Base-by-base conservation (phyloP, 2,113 vertebrate species). In the Scolopax mira region DNA sequence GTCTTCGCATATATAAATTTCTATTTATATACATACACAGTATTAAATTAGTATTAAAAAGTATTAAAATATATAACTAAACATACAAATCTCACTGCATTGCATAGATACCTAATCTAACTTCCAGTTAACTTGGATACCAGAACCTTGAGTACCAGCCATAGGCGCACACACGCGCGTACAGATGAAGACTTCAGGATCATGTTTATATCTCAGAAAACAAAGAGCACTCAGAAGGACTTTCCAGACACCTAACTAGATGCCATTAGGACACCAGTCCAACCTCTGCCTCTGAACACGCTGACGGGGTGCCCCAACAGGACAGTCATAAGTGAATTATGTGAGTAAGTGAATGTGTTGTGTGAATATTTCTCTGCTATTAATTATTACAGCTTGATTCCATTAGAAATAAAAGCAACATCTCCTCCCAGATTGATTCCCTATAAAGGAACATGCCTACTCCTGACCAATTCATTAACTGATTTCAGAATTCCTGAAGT, bases 391-490 rank as follows among this genome's bases (percentile, higher is more conserved):
- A 83, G 44, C 54, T 69, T 37, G 66, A 21, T 72, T 55, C 55
- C 41, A 67, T 71, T 8, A 44, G 33, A 39, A 51, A 16, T 30
- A 80, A 13, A 48, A 57, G 70, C 79, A 69, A 57, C 58, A 51
- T 18, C 61, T 85, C 39, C 49, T 65, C 52, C 73, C 41, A 65
- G 62, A 41, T 14, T 57, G 39, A 85, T 57, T 16, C 14, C 14
- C 54, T 72, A 1, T 24, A 41, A 52, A 57, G 44, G n/a, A 70
- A 37, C 24, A 8, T 41, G 6, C 37, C 64, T 82, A 48, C 33
- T 80, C 37, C 80, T 89, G 72, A 80, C 77, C 77, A 85, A 27
- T 48, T 91, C 18, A 72, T 39, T 27, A 93, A 89, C 3, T 11
- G 9, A 37, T 35, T 61, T 84, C 3, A 18, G 24, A 91, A 79